A percentile compares a stretch with the other conserved stretches of the same genome.
These are phyloP conservation scores for Chloroceryle amazona DNA, from an alignment of 2,797 vertebrate genomes.

Conservation along the genomic window DNA sequence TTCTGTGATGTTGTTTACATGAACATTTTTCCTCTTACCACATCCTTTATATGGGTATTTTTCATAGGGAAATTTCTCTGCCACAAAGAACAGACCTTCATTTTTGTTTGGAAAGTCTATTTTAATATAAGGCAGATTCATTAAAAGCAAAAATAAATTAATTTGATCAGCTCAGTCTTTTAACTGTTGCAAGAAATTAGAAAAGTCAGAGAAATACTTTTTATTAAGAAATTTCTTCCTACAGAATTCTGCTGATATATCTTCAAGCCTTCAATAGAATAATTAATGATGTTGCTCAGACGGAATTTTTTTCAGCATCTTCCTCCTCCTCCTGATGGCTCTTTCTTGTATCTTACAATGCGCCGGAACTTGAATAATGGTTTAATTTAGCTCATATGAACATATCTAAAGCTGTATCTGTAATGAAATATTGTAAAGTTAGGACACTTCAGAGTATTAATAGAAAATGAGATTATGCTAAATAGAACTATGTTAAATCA, in stretches of 20 bases:
- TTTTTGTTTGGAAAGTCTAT: not conserved
- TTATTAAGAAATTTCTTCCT: not conserved
- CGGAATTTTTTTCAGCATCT: slow-evolving; percentile 26
- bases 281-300: slow-evolving; percentile 5
- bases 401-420: slow-evolving; percentile 27
- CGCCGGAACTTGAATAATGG: slow-evolving; percentile 19
- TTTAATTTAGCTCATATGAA: slow-evolving; percentile 36
- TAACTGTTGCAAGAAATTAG: not conserved
- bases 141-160: not conserved
- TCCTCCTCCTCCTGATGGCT: not conserved
- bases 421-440: slow-evolving; percentile 30
- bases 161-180: not conserved
- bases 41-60: not conserved
- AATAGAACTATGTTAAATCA: slow-evolving; percentile 2
- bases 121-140: not conserved
- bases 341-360: not conserved
- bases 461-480: slow-evolving; percentile 17
- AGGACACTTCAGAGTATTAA: not conserved
- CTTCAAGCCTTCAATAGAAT: slow-evolving; percentile 18
- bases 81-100: not conserved
- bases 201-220: not conserved
- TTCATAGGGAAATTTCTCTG: not conserved
- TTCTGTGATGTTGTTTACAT: not conserved
- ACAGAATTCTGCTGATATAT: not conserved
- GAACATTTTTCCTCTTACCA: not conserved